Percentiles rank a stretch among this genome's conserved stretches.
These are phyloP conservation scores for Myotis daubentonii DNA, from an alignment of 2,797 vertebrate genomes.

Conservation along the genomic window DNA sequence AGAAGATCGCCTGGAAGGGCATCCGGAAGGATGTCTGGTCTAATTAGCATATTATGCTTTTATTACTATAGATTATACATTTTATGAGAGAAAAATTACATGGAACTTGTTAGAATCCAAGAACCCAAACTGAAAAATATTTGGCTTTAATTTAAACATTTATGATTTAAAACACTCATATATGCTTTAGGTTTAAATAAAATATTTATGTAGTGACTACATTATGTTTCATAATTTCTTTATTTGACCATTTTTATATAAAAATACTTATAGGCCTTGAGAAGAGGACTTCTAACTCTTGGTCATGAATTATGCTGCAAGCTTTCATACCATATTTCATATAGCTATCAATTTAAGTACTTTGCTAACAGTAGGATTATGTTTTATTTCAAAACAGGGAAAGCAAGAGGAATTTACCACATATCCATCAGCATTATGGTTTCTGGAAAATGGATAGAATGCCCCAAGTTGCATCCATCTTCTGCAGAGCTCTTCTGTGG, in stretches of 20 bases:
- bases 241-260: neutral
- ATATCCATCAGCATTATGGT: conserved; percentile 91
- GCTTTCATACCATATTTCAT: neutral
- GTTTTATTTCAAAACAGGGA: neutral
- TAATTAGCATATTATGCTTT: too few relatives aligned
- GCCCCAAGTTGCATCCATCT: conserved; percentile 99
- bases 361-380: neutral
- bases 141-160: conserved; percentile 17
- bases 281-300: neutral
- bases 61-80: neutral
- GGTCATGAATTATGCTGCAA: neutral
- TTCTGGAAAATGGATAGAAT: conserved; percentile 97
- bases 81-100: neutral
- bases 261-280: neutral
- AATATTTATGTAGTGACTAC: neutral
- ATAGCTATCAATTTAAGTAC: neutral
- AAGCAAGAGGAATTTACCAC: conserved; percentile 79
- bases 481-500: conserved; percentile 92
- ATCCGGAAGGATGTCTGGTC: too few relatives aligned
- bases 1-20: too few relatives aligned
- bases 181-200: neutral
- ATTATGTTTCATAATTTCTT: neutral
- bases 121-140: neutral
- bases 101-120: neutral
- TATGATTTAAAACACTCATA: neutral